Percentiles rank a stretch among this genome's conserved stretches.
Evolutionary conservation across 2,797 vertebrate species (phyloP).

Genomic region (Trachops cirrhosus): DNA sequence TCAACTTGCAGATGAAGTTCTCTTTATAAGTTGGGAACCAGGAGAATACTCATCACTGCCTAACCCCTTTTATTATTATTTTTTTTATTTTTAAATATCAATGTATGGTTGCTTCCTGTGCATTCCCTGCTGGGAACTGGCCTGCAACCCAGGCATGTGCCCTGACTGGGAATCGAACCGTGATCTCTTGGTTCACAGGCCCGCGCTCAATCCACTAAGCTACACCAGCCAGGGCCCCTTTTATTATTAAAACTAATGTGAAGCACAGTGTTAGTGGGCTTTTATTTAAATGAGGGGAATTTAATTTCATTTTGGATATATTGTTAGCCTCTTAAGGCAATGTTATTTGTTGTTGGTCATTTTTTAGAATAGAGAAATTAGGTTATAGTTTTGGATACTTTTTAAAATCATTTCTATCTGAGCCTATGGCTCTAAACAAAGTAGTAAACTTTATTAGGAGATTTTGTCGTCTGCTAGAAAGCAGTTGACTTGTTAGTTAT

Average conservation of each 20-base stretch:
- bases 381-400: background rate
- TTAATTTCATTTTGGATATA: background rate
- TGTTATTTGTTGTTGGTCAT: background rate
- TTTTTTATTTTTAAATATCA: too few species aligned
- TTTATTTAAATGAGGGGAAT: background rate
- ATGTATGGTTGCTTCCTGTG: too few species aligned
- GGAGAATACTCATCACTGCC: background rate
- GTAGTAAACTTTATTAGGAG: background rate
- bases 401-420: background rate
- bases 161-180: too few species aligned
- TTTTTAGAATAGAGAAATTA: background rate
- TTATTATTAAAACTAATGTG: background rate
- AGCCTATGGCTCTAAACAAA: background rate
- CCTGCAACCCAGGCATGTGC: too few species aligned
- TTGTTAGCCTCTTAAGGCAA: background rate
- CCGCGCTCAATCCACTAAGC: too few species aligned
- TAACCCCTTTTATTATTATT: background rate
- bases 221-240: too few species aligned
- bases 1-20: background rate
- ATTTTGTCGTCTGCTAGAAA: background rate
- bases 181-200: too few species aligned
- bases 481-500: background rate
- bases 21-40: slow-evolving; percentile 5
- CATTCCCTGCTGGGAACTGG: too few species aligned
- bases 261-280: background rate